Conservation (phyloP, 2,888 invertebrate genomes). For the Rhagonycha fulva region DNA sequence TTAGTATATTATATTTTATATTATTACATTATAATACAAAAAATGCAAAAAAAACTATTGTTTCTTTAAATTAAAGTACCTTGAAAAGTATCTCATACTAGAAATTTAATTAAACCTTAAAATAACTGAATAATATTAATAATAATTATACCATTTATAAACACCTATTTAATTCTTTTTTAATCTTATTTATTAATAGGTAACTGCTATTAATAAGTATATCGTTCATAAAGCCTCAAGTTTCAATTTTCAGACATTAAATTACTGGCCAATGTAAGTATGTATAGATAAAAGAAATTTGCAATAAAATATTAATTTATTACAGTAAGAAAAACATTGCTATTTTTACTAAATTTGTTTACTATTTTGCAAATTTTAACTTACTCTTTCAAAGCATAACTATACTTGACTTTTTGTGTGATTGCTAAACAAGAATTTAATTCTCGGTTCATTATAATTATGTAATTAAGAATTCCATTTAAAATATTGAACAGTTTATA, state of each 20-base stretch:
- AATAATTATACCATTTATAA: background rate
- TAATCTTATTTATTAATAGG: background rate
- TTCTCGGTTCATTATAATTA: background rate
- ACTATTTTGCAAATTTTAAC: background rate
- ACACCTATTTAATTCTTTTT: background rate
- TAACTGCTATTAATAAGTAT: background rate
- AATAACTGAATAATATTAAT: background rate
- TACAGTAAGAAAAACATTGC: background rate
- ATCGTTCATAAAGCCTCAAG: background rate
- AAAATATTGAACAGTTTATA: background rate
- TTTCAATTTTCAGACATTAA: background rate
- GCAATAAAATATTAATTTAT: background rate
- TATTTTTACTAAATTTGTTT: background rate
- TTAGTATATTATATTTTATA: background rate
- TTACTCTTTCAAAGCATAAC: background rate
- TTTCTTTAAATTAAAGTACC: background rate
- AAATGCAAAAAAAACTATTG: background rate
- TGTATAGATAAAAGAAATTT: background rate
- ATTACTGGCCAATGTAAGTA: background rate
- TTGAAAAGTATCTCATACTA: background rate
- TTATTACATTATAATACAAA: background rate
- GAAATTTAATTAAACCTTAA: background rate
- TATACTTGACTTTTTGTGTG: background rate
- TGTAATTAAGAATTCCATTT: background rate
- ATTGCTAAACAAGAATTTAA: background rate